phyloP scores from a whole-genome alignment of 2,797 vertebrate genomes.

The Acrocephalus scirpaceus region DNA sequence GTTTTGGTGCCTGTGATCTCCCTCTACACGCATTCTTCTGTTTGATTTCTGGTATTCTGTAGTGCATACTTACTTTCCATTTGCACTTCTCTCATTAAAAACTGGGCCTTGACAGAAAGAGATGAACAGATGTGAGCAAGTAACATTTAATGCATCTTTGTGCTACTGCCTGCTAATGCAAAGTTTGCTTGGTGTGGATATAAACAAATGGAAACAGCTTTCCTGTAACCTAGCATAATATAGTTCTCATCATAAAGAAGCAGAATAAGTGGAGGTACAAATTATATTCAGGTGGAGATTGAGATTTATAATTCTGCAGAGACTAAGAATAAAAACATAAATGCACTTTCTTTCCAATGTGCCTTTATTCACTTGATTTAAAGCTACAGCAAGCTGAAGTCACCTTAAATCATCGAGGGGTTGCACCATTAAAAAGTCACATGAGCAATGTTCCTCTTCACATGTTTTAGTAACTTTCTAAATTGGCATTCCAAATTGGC shows the following conservation, averaged over 20 bases:
- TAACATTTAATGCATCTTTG: neutral
- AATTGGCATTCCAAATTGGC: neutral
- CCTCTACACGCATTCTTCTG: neutral
- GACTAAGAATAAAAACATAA: slow-evolving; percentile 50
- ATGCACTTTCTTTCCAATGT: slow-evolving; percentile 29
- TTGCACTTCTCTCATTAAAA: neutral
- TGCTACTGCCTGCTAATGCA: neutral
- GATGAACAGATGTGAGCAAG: neutral
- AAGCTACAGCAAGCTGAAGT: neutral
- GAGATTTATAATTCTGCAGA: slow-evolving; percentile 60
- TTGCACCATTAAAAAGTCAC: slow-evolving; percentile 37
- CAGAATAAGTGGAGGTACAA: neutral
- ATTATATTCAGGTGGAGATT: neutral
- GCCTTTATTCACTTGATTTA: slow-evolving; percentile 47
- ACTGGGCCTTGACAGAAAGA: neutral
- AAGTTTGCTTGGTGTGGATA: neutral
- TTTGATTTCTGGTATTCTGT: neutral
- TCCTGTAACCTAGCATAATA: neutral
- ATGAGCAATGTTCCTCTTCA: neutral
- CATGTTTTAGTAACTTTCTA: slow-evolving; percentile 38
- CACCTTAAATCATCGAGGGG: slow-evolving; percentile 23
- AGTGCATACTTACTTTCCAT: neutral
- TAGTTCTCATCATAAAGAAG: neutral
- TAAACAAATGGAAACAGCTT: neutral
- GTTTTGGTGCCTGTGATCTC: neutral